Percentiles rank a stretch among this genome's conserved stretches.
These are phyloP conservation scores for Apolygus lucorum DNA, from an alignment of 1,140 invertebrate species.

Conservation along the genomic window DNA sequence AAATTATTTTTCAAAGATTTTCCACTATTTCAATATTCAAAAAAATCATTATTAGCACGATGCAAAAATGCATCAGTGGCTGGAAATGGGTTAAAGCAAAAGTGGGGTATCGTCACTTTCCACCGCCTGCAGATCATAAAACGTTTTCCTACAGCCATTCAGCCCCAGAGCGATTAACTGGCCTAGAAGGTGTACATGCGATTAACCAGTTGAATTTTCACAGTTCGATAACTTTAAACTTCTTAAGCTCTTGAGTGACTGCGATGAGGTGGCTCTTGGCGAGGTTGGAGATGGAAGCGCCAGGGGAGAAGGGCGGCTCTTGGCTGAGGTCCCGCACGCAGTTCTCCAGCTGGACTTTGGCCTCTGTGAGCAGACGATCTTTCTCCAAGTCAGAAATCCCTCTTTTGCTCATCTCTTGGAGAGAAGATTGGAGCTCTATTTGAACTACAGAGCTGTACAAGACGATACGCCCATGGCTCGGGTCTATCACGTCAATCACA, in stretches of 20 bases:
- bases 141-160: too few relatives aligned
- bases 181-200: too few relatives aligned
- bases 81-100: too few relatives aligned
- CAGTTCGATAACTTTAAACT: constrained; percentile 18
- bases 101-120: too few relatives aligned
- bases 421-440: constrained; percentile 54
- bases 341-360: constrained; percentile 38
- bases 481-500: constrained; percentile 56
- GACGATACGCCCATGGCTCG: constrained; percentile 54
- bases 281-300: constrained; percentile 34
- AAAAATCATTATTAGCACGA: too few relatives aligned
- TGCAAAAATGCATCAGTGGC: too few relatives aligned
- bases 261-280: constrained; percentile 22
- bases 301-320: constrained; percentile 45
- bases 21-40: too few relatives aligned
- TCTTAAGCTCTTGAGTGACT: constrained; percentile 17
- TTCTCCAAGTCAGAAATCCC: constrained; percentile 41
- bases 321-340: constrained; percentile 42
- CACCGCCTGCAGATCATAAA: too few relatives aligned
- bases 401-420: constrained; percentile 46
- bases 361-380: constrained; percentile 40
- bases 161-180: too few relatives aligned
- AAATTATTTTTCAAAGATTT: too few relatives aligned
- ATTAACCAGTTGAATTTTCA: too few relatives aligned
- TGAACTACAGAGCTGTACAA: constrained; percentile 62